Conservation (phyloP, 64 coral and sea anemone genomes). For the Porites australiensis region DNA sequence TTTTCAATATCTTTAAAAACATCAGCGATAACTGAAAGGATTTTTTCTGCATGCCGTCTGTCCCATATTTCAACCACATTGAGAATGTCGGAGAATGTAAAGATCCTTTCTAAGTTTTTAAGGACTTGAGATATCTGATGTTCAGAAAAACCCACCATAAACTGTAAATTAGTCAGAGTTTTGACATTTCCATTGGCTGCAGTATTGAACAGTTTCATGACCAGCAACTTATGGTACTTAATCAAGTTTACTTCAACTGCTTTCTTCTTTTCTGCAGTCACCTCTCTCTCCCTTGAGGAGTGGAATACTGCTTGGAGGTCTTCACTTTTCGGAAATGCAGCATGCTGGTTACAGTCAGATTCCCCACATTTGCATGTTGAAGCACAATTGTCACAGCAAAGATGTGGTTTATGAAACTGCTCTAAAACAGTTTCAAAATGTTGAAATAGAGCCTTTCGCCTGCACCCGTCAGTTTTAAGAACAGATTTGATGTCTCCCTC, state of each 20-base stretch:
- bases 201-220: constrained; percentile 45
- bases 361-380: constrained; percentile 48
- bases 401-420: constrained; percentile 11
- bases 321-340: constrained; percentile 21
- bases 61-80: constrained; percentile 53
- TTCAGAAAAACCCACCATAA: constrained; percentile 45
- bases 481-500: constrained; percentile 65
- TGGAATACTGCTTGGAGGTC: not conserved
- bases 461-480: constrained; percentile 34
- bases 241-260: constrained; percentile 16
- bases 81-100: constrained; percentile 48
- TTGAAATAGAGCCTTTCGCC: constrained; percentile 49
- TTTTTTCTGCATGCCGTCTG: constrained; percentile 22
- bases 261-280: constrained; percentile 47
- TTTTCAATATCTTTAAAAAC: constrained; percentile 6
- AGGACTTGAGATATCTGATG: constrained; percentile 63
- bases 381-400: constrained; percentile 82
- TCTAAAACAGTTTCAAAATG: constrained; percentile 26
- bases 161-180: constrained; percentile 27
- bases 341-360: constrained; percentile 1
- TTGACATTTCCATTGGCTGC: constrained; percentile 37
- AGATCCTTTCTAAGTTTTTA: constrained; percentile 49
- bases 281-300: constrained; percentile 27
- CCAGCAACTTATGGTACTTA: constrained; percentile 54
- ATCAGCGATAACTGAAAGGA: constrained; percentile 12